Evolutionary conservation across 35 echinoderm and acorn worm genomes (phyloP), one percentile per base, ranked within the genome.

Genomic region (Amphiura filiformis): DNA sequence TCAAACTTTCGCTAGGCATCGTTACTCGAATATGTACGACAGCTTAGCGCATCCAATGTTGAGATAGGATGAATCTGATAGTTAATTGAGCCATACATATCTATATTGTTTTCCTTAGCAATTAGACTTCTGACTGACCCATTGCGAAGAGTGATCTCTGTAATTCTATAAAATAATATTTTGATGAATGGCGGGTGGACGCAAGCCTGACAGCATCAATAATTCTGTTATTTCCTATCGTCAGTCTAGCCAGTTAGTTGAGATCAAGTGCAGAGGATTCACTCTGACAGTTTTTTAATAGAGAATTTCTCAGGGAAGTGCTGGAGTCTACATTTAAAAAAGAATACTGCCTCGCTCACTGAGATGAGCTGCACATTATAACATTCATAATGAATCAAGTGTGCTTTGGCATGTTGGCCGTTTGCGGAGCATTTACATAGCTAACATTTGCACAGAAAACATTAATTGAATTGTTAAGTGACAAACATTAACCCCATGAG

Each of bases 151-250:
- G 1, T 30, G 61, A 70, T 70, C 61, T 70, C 28, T 18, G 61
- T 70, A 70, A 70, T 70, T 70, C 61, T 30, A 70, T 70, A 70
- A 70, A 70, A 70, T 70, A 70, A 70, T 70, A 70, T 70, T 70
- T 26, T 70, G 61, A 70, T 70, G 11, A 70, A 70, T 70, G 61
- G 26, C 2, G 15, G 26, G 26, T 70, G 11, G 61, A 13, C 28
- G 61, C 26, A n/a, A 15, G 61, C 7, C 28, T 70, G 61, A 70
- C 61, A 70, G 61, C 61, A n/a, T 5, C 28, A 70, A 70, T 70
- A 70, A 70, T 70, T 70, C 61, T 70, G 61, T 70, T 70, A 70
- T 70, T 70, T 70, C 61, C 61, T 70, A 70, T 70, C 41, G 7
- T 70, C 11, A 30, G 61, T 70, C 15, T 70, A 30, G 61, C 61